Conservation (phyloP, 2,888 invertebrate genomes). For the Lithodes maja region DNA sequence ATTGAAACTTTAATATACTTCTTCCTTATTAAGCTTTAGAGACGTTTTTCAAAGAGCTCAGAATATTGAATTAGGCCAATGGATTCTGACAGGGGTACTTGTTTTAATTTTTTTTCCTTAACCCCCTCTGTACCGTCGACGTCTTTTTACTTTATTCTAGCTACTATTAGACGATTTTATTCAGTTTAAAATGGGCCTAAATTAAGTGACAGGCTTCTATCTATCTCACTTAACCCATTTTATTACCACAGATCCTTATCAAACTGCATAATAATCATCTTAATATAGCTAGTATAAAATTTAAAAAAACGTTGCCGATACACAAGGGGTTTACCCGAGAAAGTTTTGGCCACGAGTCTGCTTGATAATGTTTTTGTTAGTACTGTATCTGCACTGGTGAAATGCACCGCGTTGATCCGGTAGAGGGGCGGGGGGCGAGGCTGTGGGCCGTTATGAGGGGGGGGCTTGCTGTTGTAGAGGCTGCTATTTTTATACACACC, state of each 20-base stretch:
- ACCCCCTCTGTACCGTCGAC: too few species aligned
- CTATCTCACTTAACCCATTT: too few species aligned
- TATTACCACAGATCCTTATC: too few species aligned
- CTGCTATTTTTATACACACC: slow-evolving; percentile 55
- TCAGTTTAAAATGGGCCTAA: too few species aligned
- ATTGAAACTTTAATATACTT: slow-evolving; percentile 18
- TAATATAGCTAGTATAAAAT: too few species aligned
- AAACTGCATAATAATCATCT: too few species aligned
- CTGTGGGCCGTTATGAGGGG: slow-evolving; percentile 47
- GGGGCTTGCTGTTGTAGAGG: slow-evolving; percentile 45
- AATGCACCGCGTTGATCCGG: slow-evolving; percentile 41
- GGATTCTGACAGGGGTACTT: not conserved
- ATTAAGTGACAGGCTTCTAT: too few species aligned
- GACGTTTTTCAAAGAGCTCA: slow-evolving; percentile 54
- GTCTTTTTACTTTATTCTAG: too few species aligned
- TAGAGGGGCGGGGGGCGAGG: slow-evolving; percentile 29
- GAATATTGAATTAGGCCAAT: slow-evolving; percentile 16
- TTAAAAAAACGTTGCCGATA: too few species aligned
- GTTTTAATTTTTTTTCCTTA: not conserved
- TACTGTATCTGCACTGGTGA: slow-evolving; percentile 31
- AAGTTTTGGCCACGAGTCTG: not conserved
- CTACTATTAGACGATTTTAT: too few species aligned
- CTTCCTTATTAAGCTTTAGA: slow-evolving; percentile 50
- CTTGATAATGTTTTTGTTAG: not conserved
- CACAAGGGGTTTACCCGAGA: not conserved